Base-by-base conservation (phyloP, 2,113 vertebrate species). In the Chinchilla lanigera region DNA sequence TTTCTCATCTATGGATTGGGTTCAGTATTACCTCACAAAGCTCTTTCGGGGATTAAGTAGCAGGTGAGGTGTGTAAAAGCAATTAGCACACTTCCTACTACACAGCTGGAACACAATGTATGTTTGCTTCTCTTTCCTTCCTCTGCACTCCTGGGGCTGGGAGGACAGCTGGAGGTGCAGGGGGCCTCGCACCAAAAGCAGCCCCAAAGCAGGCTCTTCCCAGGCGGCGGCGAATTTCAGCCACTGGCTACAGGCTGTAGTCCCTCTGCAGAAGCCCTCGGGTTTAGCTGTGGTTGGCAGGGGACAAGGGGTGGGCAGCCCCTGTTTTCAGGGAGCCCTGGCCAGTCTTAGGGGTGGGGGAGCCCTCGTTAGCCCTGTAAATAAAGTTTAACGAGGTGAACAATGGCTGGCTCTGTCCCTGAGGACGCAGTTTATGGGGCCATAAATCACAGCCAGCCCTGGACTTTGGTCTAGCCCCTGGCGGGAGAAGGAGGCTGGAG, bases 361-460 rank as follows among this genome's bases (percentile, higher is more conserved):
- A 97, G 95, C 88, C 94, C 96, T 95, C 89, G 92, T 98, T 97
- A 98, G 97, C 96, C 98, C 97, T 98, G 98, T 98, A 99, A 99
- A 98, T 99, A 98, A 98, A 98, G 93, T 99, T 99, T 99, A 99
- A 99, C 98, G 98, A 99, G 98, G 98, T 98, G 98, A 98, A 98
- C 98, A 98, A 98, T 98, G 98, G 98, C 98, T 98, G 98, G 97
- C 97, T 98, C 98, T 98, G 98, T 98, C 98, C 98, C 98, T 96
- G 98, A 98, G 99, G 99, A 99, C 98, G 95, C 97, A 11, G 98
- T 99, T 99, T 99, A 99, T 98, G 98, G 98, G 98, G 98, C 97
- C 98, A 96, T 99, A 99, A 99, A 99, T 99, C 98, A 98, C 98
- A 98, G 98, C 98, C 97, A 98, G 96, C 98, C 97, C 98, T 98